These are phyloP conservation scores for Araneus ventricosus DNA, from an alignment of 1,140 invertebrate genomes.

Conservation along the genomic window DNA sequence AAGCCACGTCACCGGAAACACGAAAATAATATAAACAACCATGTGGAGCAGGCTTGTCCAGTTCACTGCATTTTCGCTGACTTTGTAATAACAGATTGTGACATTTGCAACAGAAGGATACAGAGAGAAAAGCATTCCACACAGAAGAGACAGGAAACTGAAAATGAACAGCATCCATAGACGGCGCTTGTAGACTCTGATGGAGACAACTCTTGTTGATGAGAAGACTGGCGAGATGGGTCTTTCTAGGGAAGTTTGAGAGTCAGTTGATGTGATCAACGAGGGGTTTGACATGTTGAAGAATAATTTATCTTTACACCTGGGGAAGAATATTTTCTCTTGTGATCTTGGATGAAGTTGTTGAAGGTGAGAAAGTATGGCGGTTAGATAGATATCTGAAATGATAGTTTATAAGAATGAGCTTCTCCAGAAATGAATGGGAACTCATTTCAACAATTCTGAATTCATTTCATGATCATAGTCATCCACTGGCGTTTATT, in stretches of 20 bases:
- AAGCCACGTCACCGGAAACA: conserved; percentile 96
- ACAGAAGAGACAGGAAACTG: conserved; percentile 92
- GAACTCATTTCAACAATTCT: too few species aligned
- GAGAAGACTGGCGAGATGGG: neutral
- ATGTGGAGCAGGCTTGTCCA: conserved; percentile 99
- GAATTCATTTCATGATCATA: too few species aligned
- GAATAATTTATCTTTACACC: too few species aligned
- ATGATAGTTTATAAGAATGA: too few species aligned
- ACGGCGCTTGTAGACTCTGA: conserved; percentile 80
- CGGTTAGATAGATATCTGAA: too few species aligned
- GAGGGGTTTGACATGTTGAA: too few species aligned
- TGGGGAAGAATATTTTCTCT: too few species aligned
- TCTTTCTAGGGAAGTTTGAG: neutral
- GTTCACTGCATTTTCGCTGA: conserved; percentile 88
- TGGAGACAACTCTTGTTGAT: neutral
- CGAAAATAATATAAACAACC: conserved; percentile 96
- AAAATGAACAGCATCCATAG: conserved; percentile 94
- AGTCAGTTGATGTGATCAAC: neutral
- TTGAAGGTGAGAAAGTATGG: too few species aligned
- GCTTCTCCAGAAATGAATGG: too few species aligned
- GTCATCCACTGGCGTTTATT: too few species aligned
- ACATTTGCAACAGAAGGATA: conserved; percentile 81
- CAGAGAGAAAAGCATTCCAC: conserved; percentile 86
- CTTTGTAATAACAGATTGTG: conserved; percentile 81
- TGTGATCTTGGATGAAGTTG: too few species aligned